These are phyloP conservation scores for Scyliorhinus canicula DNA, from an alignment of 2,797 vertebrate species.

Conservation along the genomic window DNA sequence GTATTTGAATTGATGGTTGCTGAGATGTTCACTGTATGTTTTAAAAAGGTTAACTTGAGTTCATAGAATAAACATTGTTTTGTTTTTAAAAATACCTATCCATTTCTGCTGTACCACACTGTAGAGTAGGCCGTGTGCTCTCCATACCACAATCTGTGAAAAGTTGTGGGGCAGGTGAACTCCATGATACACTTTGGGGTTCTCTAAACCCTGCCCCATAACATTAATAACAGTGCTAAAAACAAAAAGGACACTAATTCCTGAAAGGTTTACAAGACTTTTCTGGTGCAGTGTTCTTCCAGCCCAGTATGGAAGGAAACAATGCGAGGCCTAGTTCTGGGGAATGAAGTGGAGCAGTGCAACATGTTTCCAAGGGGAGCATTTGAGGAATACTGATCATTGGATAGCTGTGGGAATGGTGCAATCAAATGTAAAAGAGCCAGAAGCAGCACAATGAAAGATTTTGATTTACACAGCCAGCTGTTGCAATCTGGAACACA, in stretches of 20 bases:
- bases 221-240: too few species aligned
- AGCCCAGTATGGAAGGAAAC: background rate
- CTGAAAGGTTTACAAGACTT: background rate
- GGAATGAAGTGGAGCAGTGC: background rate
- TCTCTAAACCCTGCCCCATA: too few species aligned
- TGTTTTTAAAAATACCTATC: too few species aligned
- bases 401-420: background rate
- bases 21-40: too few species aligned
- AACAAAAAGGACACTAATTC: background rate
- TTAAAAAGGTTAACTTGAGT: too few species aligned
- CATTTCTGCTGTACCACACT: too few species aligned
- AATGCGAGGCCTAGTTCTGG: background rate
- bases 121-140: too few species aligned
- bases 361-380: background rate
- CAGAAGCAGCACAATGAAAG: background rate
- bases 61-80: too few species aligned
- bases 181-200: too few species aligned
- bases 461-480: background rate
- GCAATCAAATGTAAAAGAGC: background rate
- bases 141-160: too few species aligned
- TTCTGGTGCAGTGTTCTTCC: background rate
- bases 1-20: too few species aligned
- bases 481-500: background rate
- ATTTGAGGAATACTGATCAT: background rate
- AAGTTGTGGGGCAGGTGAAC: too few species aligned